These are phyloP conservation scores for Alosa alosa DNA, from an alignment of 2,113 vertebrate species.

Conservation along the genomic window DNA sequence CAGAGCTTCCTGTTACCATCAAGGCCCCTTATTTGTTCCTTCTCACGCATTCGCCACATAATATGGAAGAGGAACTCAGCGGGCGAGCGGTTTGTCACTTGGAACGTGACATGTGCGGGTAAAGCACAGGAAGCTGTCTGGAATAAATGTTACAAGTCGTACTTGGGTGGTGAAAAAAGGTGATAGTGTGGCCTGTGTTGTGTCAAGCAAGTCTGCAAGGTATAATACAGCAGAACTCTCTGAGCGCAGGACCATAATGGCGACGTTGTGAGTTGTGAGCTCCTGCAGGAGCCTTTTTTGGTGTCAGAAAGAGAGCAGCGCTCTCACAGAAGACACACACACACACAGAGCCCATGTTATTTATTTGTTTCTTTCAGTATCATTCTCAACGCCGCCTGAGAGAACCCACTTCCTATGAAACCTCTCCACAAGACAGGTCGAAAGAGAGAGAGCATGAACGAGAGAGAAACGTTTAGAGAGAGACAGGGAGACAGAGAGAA, in stretches of 20 bases:
- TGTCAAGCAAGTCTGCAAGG: background rate
- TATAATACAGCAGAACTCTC: background rate
- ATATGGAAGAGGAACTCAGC: background rate
- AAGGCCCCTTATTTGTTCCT: conserved; percentile 30
- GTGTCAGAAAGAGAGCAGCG: background rate
- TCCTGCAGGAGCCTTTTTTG: background rate
- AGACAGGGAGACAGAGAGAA: background rate
- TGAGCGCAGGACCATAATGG: background rate
- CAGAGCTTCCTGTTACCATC: conserved; percentile 17
- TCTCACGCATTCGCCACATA: conserved; percentile 36
- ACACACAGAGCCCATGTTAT: background rate
- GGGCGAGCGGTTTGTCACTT: background rate
- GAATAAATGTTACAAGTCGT: background rate
- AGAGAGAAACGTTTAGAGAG: background rate
- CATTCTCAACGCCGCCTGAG: background rate
- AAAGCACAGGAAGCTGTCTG: background rate
- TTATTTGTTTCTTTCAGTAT: background rate
- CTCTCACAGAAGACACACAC: background rate
- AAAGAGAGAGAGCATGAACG: background rate
- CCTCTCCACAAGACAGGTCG: background rate
- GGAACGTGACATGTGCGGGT: background rate
- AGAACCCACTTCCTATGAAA: conserved; percentile 54
- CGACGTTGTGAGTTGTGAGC: background rate
- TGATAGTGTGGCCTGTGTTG: background rate
- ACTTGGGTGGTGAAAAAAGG: background rate